Conservation (phyloP, 2,888 invertebrate genomes). For the Pycnomerus fuliginosus region DNA sequence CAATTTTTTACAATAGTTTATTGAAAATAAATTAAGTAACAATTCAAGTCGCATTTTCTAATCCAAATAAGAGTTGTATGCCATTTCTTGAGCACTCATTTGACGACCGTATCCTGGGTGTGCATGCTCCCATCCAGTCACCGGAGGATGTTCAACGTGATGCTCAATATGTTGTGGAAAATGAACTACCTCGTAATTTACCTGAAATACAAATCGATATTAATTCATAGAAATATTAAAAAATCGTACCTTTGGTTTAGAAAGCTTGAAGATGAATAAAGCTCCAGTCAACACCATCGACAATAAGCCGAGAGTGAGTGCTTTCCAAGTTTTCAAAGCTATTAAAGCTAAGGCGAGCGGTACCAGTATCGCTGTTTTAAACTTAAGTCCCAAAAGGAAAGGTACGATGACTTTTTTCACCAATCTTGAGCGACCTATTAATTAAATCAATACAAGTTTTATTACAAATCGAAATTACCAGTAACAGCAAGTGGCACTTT, state of each 20-base stretch:
- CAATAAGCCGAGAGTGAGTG: constrained; percentile 78
- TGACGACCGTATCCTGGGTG: constrained; percentile 64
- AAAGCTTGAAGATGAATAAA: constrained; percentile 82
- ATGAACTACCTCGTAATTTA: constrained; percentile 85
- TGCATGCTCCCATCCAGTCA: constrained; percentile 51
- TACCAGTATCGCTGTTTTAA: constrained; percentile 81
- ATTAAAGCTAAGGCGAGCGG: constrained; percentile 79
- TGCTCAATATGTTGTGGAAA: constrained; percentile 74
- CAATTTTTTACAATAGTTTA: constrained; percentile 21
- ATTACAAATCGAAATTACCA: constrained; percentile 32
- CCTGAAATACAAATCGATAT: constrained; percentile 52
- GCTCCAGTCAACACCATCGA: constrained; percentile 83
- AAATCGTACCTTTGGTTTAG: constrained; percentile 71
- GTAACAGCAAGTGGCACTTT: constrained; percentile 68
- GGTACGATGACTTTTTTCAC: constrained; percentile 83
- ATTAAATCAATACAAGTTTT: constrained; percentile 26
- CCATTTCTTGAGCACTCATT: constrained; percentile 60
- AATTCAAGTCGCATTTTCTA: constrained; percentile 25
- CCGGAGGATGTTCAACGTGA: constrained; percentile 53
- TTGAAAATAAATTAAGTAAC: constrained; percentile 32
- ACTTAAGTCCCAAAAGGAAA: constrained; percentile 81
- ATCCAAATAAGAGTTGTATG: constrained; percentile 55
- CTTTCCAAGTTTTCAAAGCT: constrained; percentile 88
- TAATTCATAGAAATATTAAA: not conserved
- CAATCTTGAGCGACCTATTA: constrained; percentile 67